Percentiles rank a stretch among this genome's conserved stretches.
These are phyloP conservation scores for Limnodromus scolopaceus DNA, from an alignment of 2,797 vertebrate species.

Conservation along the genomic window DNA sequence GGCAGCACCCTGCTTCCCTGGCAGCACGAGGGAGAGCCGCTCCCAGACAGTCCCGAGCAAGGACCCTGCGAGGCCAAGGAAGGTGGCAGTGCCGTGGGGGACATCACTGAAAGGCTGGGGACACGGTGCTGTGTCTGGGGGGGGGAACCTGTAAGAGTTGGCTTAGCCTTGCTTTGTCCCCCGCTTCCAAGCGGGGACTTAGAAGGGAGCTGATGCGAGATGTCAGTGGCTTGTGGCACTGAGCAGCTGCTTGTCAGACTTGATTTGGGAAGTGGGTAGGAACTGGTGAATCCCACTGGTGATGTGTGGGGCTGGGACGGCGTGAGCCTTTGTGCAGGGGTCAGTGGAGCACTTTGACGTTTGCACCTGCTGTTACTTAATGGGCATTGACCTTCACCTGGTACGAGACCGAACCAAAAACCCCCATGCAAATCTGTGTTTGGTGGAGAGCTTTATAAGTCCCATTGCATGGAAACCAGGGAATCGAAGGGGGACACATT, in stretches of 20 bases:
- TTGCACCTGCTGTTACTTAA: not conserved
- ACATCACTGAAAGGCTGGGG: not conserved
- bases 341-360: not conserved
- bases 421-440: not conserved
- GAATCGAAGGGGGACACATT: not conserved
- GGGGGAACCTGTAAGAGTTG: not conserved
- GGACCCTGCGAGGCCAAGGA: not conserved
- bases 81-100: not conserved
- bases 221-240: not conserved
- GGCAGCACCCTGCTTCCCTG: not conserved
- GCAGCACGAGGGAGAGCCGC: fast-evolving
- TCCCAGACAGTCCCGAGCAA: not conserved
- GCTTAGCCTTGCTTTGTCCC: not conserved
- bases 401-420: not conserved
- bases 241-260: not conserved
- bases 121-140: fast-evolving
- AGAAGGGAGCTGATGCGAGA: not conserved
- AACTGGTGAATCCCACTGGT: not conserved
- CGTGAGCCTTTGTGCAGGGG: not conserved
- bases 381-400: not conserved
- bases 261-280: not conserved
- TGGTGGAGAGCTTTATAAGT: not conserved
- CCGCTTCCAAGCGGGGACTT: not conserved
- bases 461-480: not conserved
- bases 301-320: not conserved